Evolutionary conservation across 2,113 vertebrate species (phyloP), one percentile per base, ranked within the genome.

Genomic region (Vicugna pacos): DNA sequence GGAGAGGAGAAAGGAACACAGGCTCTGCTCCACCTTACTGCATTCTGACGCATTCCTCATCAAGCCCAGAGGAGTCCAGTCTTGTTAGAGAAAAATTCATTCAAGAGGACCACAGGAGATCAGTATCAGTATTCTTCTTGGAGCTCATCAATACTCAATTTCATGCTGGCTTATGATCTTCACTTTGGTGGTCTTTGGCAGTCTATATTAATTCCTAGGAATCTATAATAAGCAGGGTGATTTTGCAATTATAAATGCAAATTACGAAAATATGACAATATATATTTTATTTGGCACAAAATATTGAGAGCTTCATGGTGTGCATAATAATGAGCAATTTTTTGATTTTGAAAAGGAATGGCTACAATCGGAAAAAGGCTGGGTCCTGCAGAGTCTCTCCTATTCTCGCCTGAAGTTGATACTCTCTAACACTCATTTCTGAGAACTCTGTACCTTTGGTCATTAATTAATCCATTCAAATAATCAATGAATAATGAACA

Each of bases 341-440:
- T 91, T 54, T 54, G 35, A 84, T 73, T 67, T 65, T 11, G 17
- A 67, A 62, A 60, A 93, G 35, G n/a, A 89, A 87, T 73, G 26
- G 6, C 26, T 93, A 5, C 4, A 26, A 14, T 20, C 92, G 16
- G n/a, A 92, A n/a, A 75, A 92, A 73, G 50, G 7, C 1, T 83
- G 56, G 15, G 35, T 88, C 50, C 56, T 54, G 11, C 14, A 64
- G 22, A 70, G 28, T 42, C 28, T 64, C 22, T 73, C 42, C 2
- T 65, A 48, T 46, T 80, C 50, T 62, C 60, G 22, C 15, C 70
- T 89, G 48, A 92, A 38, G 50, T 69, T 35, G 38, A 35, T 58
- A 89, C 10, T 19, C 9, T 92, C 20, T 48, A n/a, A 30, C 38
- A 80, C 12, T 89, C 26, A 52, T 72, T 90, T 90, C 73, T 76